A percentile compares a stretch with the other conserved stretches of the same genome.
These are phyloP conservation scores for Hirtodrosophila histrioides DNA, from an alignment of 2,888 invertebrate species.

Conservation along the genomic window DNA sequence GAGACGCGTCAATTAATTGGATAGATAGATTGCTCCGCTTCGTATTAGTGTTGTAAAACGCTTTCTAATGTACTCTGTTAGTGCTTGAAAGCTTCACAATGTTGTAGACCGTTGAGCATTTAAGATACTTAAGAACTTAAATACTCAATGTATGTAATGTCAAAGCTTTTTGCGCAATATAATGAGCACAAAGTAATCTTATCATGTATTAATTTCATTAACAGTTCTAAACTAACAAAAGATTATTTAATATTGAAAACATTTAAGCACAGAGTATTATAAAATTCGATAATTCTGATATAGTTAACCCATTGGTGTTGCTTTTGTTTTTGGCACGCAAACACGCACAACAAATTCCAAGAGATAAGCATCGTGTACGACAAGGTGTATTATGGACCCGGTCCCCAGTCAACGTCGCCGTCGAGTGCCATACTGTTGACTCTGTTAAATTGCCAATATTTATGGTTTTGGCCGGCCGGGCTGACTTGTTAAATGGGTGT, in stretches of 20 bases:
- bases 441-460: slow-evolving; percentile 82
- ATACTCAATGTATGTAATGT: too few species aligned
- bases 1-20: too few species aligned
- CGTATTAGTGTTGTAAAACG: too few species aligned
- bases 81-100: too few species aligned
- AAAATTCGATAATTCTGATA: slow-evolving; percentile 1
- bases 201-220: too few species aligned
- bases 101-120: too few species aligned
- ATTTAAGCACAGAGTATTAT: slow-evolving; percentile 20
- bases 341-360: slow-evolving; percentile 79
- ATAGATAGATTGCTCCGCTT: too few species aligned
- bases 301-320: slow-evolving; percentile 20
- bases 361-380: slow-evolving; percentile 85
- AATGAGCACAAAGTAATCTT: too few species aligned
- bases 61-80: too few species aligned
- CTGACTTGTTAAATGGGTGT: slow-evolving; percentile 85
- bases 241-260: background rate
- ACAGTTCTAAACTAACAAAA: too few species aligned
- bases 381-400: slow-evolving; percentile 84
- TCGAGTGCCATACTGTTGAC: slow-evolving; percentile 80
- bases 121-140: too few species aligned
- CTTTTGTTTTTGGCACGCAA: slow-evolving; percentile 76
- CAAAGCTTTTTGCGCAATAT: too few species aligned
- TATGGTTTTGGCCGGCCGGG: slow-evolving; percentile 84
- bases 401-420: slow-evolving; percentile 40